Percentiles rank a stretch among this genome's conserved stretches.
Evolutionary conservation across 2,888 invertebrate species (phyloP).

Genomic region (Sphaeridia pumilis): DNA sequence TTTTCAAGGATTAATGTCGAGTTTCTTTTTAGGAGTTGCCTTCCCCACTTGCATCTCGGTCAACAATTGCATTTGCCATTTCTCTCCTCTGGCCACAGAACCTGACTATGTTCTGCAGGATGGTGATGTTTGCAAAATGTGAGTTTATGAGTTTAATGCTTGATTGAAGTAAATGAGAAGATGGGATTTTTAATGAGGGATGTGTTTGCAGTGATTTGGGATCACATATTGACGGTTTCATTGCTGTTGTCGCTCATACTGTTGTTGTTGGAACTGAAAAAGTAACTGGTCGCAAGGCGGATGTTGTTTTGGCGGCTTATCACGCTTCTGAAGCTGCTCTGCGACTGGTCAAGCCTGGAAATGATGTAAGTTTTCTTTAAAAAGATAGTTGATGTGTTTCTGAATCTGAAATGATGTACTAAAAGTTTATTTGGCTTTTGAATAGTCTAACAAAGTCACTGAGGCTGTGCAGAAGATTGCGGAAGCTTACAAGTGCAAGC

Average conservation of each 20-base stretch:
- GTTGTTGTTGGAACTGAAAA: constrained; percentile 68
- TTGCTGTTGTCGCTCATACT: constrained; percentile 95
- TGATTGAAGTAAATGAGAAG: background rate
- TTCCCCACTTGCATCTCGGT: constrained; percentile 98
- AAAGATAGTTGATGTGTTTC: background rate
- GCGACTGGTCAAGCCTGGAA: constrained; percentile 78
- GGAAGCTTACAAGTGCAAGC: constrained; percentile 88
- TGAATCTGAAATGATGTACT: background rate
- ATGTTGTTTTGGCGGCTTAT: constrained; percentile 89
- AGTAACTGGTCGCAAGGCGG: constrained; percentile 79
- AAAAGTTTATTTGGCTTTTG: constrained; percentile 26
- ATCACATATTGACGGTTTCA: constrained; percentile 96
- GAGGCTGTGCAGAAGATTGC: constrained; percentile 86
- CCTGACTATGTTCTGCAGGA: constrained; percentile 70
- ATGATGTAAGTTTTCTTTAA: constrained; percentile 53
- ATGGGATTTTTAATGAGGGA: background rate
- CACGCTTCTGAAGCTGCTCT: constrained; percentile 91
- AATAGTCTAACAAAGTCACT: constrained; percentile 82
- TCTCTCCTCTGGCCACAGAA: constrained; percentile 90
- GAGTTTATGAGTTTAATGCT: no score
- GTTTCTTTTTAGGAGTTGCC: constrained; percentile 55
- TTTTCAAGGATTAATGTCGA: background rate
- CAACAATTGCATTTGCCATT: constrained; percentile 99
- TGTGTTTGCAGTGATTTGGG: constrained; percentile 71
- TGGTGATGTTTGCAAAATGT: constrained; percentile 96